Evolutionary conservation across 2,797 vertebrate species (phyloP), one percentile per base, ranked within the genome.

Genomic region (Triplophysa bombifrons): DNA sequence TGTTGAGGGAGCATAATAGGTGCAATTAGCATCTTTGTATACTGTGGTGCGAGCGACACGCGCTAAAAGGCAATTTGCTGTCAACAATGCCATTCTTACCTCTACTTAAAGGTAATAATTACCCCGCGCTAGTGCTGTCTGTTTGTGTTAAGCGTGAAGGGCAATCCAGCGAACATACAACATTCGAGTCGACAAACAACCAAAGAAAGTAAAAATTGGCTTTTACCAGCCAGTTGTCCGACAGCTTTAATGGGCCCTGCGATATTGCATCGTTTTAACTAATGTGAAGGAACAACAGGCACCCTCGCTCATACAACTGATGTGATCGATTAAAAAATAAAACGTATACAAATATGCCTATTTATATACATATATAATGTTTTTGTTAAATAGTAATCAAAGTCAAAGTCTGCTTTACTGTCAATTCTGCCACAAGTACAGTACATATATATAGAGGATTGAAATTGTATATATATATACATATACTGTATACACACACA

Each of bases 101-200:
- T 89, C 86, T 86, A 87, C 87, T 91, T 90, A 91, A 84, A 86
- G 88, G 82, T 89, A 89, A 88, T 90, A 90, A 92, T 92, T 89
- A 89, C 85, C 75, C 82, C 80, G 74, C 83, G 71, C 82, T 87
- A 84, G 73, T 53, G 80, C 75, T 81, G 86, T 83, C 72, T 69
- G 76, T 84, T 87, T 86, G 88, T 89, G 84, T 83, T 85, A 64
- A 66, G 75, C 61, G 84, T 56, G 50, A 70, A 83, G 76, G 72
- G 74, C 67, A 30, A 80, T 74, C 48, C 69, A 63, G 73, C 20
- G 17, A 72, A 61, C 56, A 69, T 56, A 64, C 58, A 27, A 70
- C 58, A 55, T 2, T 30, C 34, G 53, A 55, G 19, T 65, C 34
- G 9, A 20, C 7, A 25, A 78, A 68, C 22, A 46, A 20, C 46